A percentile compares a stretch with the other conserved stretches of the same genome.
These are phyloP conservation scores for Pogona vitticeps DNA, from an alignment of 2,113 vertebrate species.

Conservation along the genomic window DNA sequence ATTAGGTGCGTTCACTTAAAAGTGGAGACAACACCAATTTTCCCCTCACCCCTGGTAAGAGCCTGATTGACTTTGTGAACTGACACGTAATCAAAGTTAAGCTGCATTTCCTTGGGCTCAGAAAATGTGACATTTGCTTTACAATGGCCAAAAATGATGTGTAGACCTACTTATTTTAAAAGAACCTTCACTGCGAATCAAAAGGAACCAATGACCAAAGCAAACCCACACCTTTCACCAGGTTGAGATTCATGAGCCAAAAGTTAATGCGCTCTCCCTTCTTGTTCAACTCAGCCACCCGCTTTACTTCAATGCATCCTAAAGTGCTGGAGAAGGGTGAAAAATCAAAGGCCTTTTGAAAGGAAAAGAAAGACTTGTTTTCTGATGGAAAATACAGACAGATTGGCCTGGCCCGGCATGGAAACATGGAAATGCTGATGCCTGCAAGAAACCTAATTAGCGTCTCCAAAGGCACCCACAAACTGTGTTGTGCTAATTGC, in stretches of 20 bases:
- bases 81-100: background rate
- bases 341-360: background rate
- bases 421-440: background rate
- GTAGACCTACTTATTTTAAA: background rate
- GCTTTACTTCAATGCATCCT: background rate
- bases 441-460: accelerated
- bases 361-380: background rate
- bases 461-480: background rate
- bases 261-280: background rate
- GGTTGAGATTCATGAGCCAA: background rate
- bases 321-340: background rate
- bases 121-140: background rate
- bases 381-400: background rate
- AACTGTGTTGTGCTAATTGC: background rate
- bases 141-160: background rate
- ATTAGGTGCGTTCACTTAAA: background rate
- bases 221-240: slow-evolving; percentile 14
- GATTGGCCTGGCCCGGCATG: background rate
- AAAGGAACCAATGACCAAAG: background rate
- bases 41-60: background rate
- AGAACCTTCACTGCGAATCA: background rate
- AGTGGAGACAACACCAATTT: background rate
- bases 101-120: background rate
- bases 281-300: background rate
- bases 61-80: background rate